A percentile compares a stretch with the other conserved stretches of the same genome.
phyloP scores from a whole-genome alignment of 2,888 invertebrate genomes.

The Capitulum mitella region DNA sequence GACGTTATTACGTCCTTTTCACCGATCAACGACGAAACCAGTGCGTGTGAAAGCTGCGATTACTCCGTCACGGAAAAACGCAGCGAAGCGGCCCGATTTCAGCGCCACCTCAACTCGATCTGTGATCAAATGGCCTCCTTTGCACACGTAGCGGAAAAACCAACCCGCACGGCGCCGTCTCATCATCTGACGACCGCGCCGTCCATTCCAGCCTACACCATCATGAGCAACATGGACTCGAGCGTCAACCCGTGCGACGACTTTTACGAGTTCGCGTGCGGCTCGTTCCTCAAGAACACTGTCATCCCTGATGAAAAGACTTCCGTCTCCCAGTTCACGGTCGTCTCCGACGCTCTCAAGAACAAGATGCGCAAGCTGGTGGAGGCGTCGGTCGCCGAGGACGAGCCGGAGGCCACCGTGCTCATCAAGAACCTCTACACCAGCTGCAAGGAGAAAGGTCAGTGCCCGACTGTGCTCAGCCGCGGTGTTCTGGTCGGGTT shows the following conservation, averaged over 20 bases:
- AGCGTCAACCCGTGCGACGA: conserved; percentile 70
- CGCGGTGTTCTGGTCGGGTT: too few species aligned
- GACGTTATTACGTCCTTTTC: too few species aligned
- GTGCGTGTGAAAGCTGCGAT: too few species aligned
- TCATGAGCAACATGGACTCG: conserved; percentile 63
- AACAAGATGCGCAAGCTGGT: conserved; percentile 63
- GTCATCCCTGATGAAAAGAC: conserved; percentile 75
- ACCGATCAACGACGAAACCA: too few species aligned
- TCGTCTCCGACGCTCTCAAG: conserved; percentile 43
- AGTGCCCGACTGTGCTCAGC: background rate
- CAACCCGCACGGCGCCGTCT: too few species aligned
- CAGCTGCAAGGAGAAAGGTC: conserved; percentile 81
- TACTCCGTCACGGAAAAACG: too few species aligned
- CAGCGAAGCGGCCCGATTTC: too few species aligned
- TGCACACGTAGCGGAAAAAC: too few species aligned
- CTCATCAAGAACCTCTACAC: conserved; percentile 74
- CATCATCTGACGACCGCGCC: too few species aligned
- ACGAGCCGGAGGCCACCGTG: conserved; percentile 56
- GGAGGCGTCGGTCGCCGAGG: conserved; percentile 55
- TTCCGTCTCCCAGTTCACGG: conserved; percentile 56
- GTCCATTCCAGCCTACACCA: conserved; percentile 54
- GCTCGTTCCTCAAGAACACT: conserved; percentile 61
- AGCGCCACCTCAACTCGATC: too few species aligned
- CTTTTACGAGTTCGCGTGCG: conserved; percentile 73
- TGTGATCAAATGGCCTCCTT: too few species aligned